Conservation (phyloP, 1,140 invertebrate species). For the Subanguina moxae region DNA sequence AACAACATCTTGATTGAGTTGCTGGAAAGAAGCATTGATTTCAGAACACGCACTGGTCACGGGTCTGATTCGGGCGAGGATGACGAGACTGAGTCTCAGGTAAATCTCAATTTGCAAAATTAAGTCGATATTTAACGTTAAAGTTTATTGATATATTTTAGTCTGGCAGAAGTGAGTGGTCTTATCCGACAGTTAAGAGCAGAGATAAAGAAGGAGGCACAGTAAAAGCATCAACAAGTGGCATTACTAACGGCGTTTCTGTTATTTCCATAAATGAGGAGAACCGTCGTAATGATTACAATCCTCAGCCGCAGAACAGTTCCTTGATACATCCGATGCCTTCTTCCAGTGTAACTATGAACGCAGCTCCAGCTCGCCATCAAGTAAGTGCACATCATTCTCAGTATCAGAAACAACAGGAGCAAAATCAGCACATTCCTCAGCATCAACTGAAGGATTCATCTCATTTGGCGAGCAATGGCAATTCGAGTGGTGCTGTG, state of each 20-base stretch:
- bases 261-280: background rate
- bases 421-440: background rate
- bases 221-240: background rate
- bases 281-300: background rate
- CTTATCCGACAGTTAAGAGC: conserved; percentile 52
- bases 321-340: background rate
- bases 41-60: conserved; percentile 23
- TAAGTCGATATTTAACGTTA: too few species aligned
- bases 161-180: conserved; percentile 38
- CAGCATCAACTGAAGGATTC: background rate
- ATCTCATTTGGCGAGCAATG: conserved; percentile 3
- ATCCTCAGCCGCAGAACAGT: background rate
- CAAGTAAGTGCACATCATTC: background rate
- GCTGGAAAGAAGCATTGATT: conserved; percentile 55
- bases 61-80: conserved; percentile 36
- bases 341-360: background rate
- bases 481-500: background rate
- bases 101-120: background rate
- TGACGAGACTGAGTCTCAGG: conserved; percentile 33
- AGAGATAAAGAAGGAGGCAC: conserved; percentile 13
- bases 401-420: too few species aligned
- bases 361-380: background rate
- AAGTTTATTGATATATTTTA: too few species aligned
- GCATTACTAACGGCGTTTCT: background rate
- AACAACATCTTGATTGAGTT: conserved; percentile 55